A percentile compares a stretch with the other conserved stretches of the same genome.
These are phyloP conservation scores for Thalassarche chlororhynchos DNA, from an alignment of 2,113 vertebrate genomes.

Conservation along the genomic window DNA sequence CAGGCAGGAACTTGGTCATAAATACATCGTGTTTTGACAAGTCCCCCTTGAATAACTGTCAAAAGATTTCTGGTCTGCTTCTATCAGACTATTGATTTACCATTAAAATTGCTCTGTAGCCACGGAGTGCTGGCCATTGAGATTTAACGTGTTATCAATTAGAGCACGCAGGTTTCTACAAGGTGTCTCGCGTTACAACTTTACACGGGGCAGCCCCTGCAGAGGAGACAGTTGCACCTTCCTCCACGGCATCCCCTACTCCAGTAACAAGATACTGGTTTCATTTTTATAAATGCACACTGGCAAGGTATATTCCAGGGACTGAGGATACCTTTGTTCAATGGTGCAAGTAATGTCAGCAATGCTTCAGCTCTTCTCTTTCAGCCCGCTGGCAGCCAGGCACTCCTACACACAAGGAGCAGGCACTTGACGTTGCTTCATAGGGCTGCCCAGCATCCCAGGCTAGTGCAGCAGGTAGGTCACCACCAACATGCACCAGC, in stretches of 20 bases:
- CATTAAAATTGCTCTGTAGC: neutral
- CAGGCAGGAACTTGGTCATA: constrained; percentile 54
- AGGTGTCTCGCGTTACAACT: neutral
- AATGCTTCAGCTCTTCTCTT: neutral
- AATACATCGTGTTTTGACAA: constrained; percentile 70
- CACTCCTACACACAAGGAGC: neutral
- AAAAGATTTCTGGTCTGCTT: constrained; percentile 32
- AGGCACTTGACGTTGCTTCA: neutral
- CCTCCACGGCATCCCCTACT: neutral
- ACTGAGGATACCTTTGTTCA: neutral
- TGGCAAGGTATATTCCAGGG: neutral
- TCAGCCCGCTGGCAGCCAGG: neutral
- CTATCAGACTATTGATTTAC: constrained; percentile 5
- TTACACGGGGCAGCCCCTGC: neutral
- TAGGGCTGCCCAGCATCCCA: neutral
- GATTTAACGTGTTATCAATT: neutral
- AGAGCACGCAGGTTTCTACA: neutral
- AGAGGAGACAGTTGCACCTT: neutral
- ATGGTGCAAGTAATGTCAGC: neutral
- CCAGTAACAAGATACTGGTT: neutral
- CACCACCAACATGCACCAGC: neutral
- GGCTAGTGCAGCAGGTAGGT: neutral
- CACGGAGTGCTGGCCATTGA: neutral
- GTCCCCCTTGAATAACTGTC: constrained; percentile 55
- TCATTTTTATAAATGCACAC: neutral